These are phyloP conservation scores for Cavia aperea DNA, from an alignment of 2,113 vertebrate species.

Conservation along the genomic window DNA sequence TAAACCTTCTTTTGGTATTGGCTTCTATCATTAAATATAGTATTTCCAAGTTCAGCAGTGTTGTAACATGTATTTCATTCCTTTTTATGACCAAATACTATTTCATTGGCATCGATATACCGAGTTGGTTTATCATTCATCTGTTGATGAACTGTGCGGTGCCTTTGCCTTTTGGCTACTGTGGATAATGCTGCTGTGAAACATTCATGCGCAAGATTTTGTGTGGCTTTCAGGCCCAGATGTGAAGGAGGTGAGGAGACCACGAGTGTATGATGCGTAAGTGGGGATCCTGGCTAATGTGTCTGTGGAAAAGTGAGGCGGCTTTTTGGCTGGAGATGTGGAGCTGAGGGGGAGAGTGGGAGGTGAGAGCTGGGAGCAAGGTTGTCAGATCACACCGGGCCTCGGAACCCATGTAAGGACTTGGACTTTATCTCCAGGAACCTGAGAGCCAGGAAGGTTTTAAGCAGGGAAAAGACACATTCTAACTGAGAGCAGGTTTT, in stretches of 20 bases:
- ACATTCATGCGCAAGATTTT: neutral
- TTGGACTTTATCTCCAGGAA: neutral
- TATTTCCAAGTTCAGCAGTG: no score
- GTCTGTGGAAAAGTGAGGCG: neutral
- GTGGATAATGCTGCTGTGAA: neutral
- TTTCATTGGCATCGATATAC: no score
- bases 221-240: neutral
- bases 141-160: neutral
- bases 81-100: neutral
- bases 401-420: neutral
- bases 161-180: neutral
- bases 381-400: accelerated
- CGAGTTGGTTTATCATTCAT: neutral
- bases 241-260: neutral
- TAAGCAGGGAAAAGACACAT: neutral
- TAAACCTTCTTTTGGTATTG: neutral
- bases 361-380: neutral
- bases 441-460: neutral
- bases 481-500: neutral
- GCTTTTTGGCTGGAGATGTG: neutral
- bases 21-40: neutral
- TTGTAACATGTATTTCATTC: neutral
- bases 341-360: no score
- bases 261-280: neutral
- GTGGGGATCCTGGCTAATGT: accelerated